Percentiles rank a stretch among this genome's conserved stretches.
These are phyloP conservation scores for Vidua macroura DNA, from an alignment of 2,113 vertebrate species.

Conservation along the genomic window DNA sequence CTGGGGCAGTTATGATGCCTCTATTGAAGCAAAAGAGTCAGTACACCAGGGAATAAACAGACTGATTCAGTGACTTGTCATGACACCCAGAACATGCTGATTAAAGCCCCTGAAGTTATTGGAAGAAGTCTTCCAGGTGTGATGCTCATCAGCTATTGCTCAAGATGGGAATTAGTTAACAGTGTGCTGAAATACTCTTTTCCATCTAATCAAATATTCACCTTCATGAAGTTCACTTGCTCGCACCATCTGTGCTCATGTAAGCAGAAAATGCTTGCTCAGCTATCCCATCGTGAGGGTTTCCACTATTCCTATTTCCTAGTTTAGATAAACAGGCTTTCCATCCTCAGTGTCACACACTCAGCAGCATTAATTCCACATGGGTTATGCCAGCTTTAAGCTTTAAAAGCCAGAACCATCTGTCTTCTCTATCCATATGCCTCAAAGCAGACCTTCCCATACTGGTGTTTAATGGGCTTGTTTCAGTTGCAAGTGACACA, in stretches of 20 bases:
- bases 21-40: background rate
- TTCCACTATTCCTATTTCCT: background rate
- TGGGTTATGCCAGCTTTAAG: background rate
- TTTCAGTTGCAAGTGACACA: background rate
- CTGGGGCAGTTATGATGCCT: background rate
- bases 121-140: background rate
- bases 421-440: background rate
- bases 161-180: background rate
- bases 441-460: background rate
- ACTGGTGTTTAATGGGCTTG: background rate
- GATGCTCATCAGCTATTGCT: background rate
- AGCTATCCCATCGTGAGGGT: background rate
- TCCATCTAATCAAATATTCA: conserved; percentile 28
- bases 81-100: background rate
- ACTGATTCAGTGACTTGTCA: background rate
- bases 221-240: background rate
- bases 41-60: background rate
- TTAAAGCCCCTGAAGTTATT: background rate
- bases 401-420: background rate
- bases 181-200: conserved; percentile 8
- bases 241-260: background rate
- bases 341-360: background rate
- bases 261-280: background rate
- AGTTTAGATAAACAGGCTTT: conserved; percentile 1
- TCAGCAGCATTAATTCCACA: background rate